Conservation (phyloP, 2,797 vertebrate genomes). For the Champsocephalus esox region DNA sequence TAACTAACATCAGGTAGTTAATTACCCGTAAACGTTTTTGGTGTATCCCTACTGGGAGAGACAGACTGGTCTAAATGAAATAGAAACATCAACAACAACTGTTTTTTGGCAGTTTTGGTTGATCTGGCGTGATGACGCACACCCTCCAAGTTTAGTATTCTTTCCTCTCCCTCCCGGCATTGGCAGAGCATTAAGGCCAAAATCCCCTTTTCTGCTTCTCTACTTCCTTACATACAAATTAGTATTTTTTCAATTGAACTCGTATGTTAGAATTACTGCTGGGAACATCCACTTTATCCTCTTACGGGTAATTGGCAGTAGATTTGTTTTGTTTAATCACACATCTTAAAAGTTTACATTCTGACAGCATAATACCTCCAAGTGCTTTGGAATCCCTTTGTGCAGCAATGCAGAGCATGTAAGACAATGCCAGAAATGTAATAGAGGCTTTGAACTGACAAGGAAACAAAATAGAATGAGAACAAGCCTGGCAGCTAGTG, state of each 20-base stretch:
- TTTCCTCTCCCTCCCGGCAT: slow-evolving; percentile 39
- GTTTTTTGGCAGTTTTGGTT: slow-evolving; percentile 35
- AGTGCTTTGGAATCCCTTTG: slow-evolving; percentile 57
- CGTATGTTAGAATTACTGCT: slow-evolving; percentile 58
- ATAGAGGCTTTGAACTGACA: slow-evolving; percentile 46
- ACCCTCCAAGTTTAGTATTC: slow-evolving; percentile 68
- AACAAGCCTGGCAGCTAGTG: slow-evolving; percentile 10
- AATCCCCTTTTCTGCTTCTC: slow-evolving; percentile 64
- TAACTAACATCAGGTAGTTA: slow-evolving; percentile 56
- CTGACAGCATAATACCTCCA: slow-evolving; percentile 62
- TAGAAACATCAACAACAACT: slow-evolving; percentile 14
- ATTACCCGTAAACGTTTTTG: slow-evolving; percentile 43
- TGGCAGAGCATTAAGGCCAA: slow-evolving; percentile 64
- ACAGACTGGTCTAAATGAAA: background rate
- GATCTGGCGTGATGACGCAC: slow-evolving; percentile 41
- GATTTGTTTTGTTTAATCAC: slow-evolving; percentile 74
- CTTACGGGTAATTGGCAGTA: slow-evolving; percentile 61
- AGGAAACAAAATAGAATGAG: slow-evolving; percentile 31
- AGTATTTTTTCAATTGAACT: slow-evolving; percentile 66
- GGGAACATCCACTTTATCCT: slow-evolving; percentile 60
- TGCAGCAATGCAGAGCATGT: slow-evolving; percentile 48
- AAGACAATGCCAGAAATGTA: slow-evolving; percentile 48
- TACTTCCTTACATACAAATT: slow-evolving; percentile 77
- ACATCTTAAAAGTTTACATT: slow-evolving; percentile 69
- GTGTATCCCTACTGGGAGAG: background rate